Base-by-base conservation (phyloP, 2,797 vertebrate species). In the Coluber constrictor region DNA sequence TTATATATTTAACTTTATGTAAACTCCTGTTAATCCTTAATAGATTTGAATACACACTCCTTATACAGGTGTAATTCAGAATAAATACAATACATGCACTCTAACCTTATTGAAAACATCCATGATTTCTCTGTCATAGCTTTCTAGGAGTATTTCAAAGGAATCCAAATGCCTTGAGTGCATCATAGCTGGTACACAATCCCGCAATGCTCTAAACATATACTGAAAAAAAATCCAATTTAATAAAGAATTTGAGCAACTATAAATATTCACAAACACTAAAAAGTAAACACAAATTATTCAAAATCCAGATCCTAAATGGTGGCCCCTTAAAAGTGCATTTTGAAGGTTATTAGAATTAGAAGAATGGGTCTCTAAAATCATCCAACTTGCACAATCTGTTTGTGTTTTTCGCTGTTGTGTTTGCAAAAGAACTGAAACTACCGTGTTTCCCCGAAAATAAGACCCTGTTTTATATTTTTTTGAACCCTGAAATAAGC, bases 121-220 rank as follows among this genome's bases (percentile, higher is more conserved):
- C 98, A 99, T 99, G 95, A 99, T 99, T 97, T 99, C 99, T 94
- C 97, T 98, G 97, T 99, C 98, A 90, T 99, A 99, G 96, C 98
- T 98, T 96, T 98, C 98, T 97, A 99, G 98, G 90, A 99, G 98
- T 94, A 98, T 95, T 93, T 99, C 98, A 5, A 97, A 97, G 86
- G 98, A 98, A 90, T 99, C 99, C 97, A 99, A 97, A 96, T 99
- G 99, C 95, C 99, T 98, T 93, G 98, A 97, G 2, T 99, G 96
- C 97, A 99, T 97, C 99, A 99, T 99, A 90, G 98, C 98, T 63
- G 98, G 98, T 11, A 99, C 99, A 43, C 99, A 98, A 97, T 99
- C 99, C 95, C 98, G 97, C 86, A 99, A 97, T 1, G 99, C 99
- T 94, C 98, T 99, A 90, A 99, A 99, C 99, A 99, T 99, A 95